A percentile compares a stretch with the other conserved stretches of the same genome.
These are phyloP conservation scores for Agriopis leucophaearia DNA, from an alignment of 2,888 invertebrate genomes.

Conservation along the genomic window DNA sequence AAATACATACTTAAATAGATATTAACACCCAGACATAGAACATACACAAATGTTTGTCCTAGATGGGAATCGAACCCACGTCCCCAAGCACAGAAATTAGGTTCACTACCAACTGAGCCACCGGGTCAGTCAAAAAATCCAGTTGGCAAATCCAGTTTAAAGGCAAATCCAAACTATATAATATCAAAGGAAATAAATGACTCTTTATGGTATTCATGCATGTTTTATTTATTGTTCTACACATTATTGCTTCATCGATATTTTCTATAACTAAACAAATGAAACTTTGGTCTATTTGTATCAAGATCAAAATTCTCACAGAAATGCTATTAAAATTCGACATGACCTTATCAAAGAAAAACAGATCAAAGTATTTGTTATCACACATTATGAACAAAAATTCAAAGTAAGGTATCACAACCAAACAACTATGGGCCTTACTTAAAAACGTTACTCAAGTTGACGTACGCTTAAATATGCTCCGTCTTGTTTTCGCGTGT, in stretches of 20 bases:
- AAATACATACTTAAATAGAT: too few species aligned
- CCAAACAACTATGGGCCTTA: conserved; percentile 5
- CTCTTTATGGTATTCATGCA: neutral
- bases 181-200: neutral
- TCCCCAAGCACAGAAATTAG: too few species aligned
- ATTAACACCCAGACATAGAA: too few species aligned
- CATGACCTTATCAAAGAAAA: neutral
- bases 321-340: conserved; percentile 8
- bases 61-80: too few species aligned
- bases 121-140: too few species aligned
- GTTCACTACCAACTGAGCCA: too few species aligned
- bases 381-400: neutral
- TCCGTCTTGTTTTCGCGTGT: too few species aligned
- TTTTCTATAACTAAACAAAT: conserved; percentile 17
- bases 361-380: conserved; percentile 1
- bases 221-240: conserved; percentile 40
- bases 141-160: too few species aligned
- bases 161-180: too few species aligned
- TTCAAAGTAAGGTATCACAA: neutral
- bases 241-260: conserved; percentile 38
- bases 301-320: conserved; percentile 9
- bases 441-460: too few species aligned
- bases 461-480: too few species aligned
- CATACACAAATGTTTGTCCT: too few species aligned
- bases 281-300: conserved; percentile 29